A percentile compares a stretch with the other conserved stretches of the same genome.
These are phyloP conservation scores for Junonia oenone DNA, from an alignment of 2,888 invertebrate species.

Conservation along the genomic window DNA sequence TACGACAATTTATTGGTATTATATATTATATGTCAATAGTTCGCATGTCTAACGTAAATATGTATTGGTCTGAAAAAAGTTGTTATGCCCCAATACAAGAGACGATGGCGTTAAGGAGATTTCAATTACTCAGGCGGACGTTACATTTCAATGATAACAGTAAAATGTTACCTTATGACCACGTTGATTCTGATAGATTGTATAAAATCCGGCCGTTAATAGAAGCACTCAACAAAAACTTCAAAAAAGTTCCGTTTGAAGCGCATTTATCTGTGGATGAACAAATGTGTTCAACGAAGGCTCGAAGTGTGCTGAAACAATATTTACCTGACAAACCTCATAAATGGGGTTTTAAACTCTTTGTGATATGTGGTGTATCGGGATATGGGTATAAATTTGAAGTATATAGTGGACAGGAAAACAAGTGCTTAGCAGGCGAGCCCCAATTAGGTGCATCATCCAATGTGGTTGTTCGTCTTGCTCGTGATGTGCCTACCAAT, in stretches of 20 bases:
- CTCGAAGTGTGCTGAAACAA: background rate
- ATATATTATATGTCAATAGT: background rate
- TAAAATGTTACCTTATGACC: background rate
- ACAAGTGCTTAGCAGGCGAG: background rate
- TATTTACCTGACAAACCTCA: background rate
- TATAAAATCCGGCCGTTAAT: background rate
- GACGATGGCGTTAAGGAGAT: background rate
- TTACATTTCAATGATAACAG: background rate
- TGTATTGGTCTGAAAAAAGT: background rate
- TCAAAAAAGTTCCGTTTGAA: background rate
- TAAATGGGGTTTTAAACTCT: background rate
- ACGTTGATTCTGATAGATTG: background rate
- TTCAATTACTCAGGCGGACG: background rate
- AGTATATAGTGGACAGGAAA: background rate
- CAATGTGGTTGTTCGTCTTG: background rate
- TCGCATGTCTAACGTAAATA: background rate
- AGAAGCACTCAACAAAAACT: background rate
- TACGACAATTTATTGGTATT: background rate
- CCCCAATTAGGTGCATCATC: background rate
- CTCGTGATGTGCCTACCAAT: background rate
- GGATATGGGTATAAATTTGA: background rate
- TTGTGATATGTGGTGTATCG: background rate
- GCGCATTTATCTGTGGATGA: background rate
- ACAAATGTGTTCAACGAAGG: background rate
- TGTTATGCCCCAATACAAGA: background rate